These are phyloP conservation scores for Gracilinanus agilis DNA, from an alignment of 2,113 vertebrate genomes.

Conservation along the genomic window DNA sequence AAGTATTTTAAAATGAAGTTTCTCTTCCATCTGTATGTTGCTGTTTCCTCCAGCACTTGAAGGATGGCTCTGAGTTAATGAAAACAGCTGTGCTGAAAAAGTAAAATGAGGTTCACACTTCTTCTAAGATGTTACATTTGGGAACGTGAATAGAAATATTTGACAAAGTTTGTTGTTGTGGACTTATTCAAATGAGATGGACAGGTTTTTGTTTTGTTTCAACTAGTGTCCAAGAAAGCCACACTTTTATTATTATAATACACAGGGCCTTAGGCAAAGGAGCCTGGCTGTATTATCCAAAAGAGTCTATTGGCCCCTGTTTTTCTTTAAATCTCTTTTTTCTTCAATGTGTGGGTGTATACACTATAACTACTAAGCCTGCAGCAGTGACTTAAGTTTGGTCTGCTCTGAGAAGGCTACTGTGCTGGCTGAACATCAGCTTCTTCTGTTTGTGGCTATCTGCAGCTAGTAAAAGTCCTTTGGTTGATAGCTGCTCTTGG, in stretches of 20 bases:
- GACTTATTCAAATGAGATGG: conserved; percentile 23
- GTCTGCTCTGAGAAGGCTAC: conserved; percentile 18
- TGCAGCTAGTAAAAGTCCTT: not conserved
- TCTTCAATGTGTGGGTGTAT: conserved; percentile 38
- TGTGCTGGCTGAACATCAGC: not conserved
- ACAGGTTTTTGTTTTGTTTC: conserved; percentile 48
- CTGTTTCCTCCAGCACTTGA: not conserved
- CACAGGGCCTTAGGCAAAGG: conserved; percentile 53
- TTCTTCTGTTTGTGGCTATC: conserved; percentile 12
- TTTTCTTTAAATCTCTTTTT: conserved; percentile 49
- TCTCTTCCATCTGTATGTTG: not conserved
- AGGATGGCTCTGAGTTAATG: conserved; percentile 29
- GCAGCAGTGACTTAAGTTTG: conserved; percentile 36
- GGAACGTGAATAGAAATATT: conserved; percentile 40
- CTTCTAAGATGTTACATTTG: conserved; percentile 36
- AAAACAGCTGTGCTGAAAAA: conserved; percentile 16
- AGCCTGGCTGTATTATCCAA: conserved; percentile 33
- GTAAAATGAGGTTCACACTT: not conserved
- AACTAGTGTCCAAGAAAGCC: conserved; percentile 44
- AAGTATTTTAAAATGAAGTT: not conserved
- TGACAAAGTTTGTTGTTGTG: conserved; percentile 12
- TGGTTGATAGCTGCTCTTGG: not conserved
- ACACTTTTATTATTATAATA: conserved; percentile 55
- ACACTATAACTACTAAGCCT: conserved; percentile 36
- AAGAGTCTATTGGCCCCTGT: conserved; percentile 31